Base-by-base conservation (phyloP, 2,888 invertebrate genomes). In the Lamproptera curius region DNA sequence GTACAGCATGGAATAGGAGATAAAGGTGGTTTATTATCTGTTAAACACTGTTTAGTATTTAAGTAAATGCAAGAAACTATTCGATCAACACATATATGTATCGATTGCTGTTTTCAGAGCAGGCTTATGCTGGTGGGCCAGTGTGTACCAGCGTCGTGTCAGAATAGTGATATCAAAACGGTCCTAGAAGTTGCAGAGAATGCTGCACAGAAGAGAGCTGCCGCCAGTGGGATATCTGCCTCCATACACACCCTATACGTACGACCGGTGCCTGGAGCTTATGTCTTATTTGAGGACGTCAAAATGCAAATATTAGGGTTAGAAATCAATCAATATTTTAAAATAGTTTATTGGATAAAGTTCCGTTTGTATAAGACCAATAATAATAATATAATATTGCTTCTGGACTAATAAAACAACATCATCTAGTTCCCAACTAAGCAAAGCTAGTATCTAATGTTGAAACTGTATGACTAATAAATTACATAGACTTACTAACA, bases 111-210 rank as follows among this genome's bases (percentile, higher is more conserved):
- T 52, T 50, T 62, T 38, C 80, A 94, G 93, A 89, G 91, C 53
- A 88, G 93, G 54, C 85, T 91, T 63, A 77, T 95, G 59, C 90
- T 92, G 68, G 79, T 95, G 44, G 95, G 95, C 6, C 90, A 94
- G 66, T 95, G 95, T 66, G 76, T 95, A 57, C 95, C 95, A 4
- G 85, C 88, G 48, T 90, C 92, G 0, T 95, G 95, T 70, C 88
- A 87, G 36, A 65, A 82, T 1, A 63, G 72, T 1, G 91, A 91
- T 51, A 70, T 93, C 14, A 74, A 83, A 33, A 68, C 75, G 1
- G 72, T 89, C 52, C 77, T 73, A 56, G 70, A 59, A 36, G 66
- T 62, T 1, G 71, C 76, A 0, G 89, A 90, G 56, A 67, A 64
- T 0, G 60, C 61, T 0, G 74, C 80, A n/a, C 51, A 78, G 3